Percentiles rank a stretch among this genome's conserved stretches.
phyloP scores from a whole-genome alignment of 1,140 invertebrate species.

The Rhynchophorus ferrugineus region DNA sequence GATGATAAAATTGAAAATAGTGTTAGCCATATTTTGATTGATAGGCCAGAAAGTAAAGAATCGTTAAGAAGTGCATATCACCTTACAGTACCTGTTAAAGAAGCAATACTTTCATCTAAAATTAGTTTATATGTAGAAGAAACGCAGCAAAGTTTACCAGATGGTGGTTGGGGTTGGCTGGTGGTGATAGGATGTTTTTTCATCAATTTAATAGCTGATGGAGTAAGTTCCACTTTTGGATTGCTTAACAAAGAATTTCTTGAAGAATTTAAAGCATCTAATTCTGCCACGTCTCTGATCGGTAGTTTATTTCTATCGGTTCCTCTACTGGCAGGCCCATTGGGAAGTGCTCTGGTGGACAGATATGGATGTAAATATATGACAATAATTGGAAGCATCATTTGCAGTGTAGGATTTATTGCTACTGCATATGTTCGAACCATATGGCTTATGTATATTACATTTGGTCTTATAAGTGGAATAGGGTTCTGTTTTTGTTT shows the following conservation, averaged over 20 bases:
- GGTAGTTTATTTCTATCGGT: constrained; percentile 83
- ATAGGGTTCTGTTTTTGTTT: constrained; percentile 79
- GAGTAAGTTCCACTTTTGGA: constrained; percentile 88
- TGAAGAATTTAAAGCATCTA: constrained; percentile 70
- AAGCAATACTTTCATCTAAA: constrained; percentile 20
- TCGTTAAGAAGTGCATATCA: constrained; percentile 14
- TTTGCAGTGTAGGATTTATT: constrained; percentile 72
- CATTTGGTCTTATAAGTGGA: constrained; percentile 80
- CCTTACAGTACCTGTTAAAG: constrained; percentile 13
- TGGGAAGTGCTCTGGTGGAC: constrained; percentile 80
- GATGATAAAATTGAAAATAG: no score
- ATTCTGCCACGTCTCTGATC: constrained; percentile 80
- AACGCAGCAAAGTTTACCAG: constrained; percentile 50
- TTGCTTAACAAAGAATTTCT: constrained; percentile 81
- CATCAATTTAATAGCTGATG: constrained; percentile 86
- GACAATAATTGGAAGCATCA: constrained; percentile 69
- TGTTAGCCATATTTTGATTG: no score
- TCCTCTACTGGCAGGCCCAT: constrained; percentile 71
- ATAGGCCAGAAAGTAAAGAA: constrained; percentile 1
- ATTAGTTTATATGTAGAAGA: constrained; percentile 18
- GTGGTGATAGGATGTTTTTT: constrained; percentile 77
- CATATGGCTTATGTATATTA: constrained; percentile 71
- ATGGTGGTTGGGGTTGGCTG: constrained; percentile 80
- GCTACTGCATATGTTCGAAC: constrained; percentile 63
- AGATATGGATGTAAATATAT: constrained; percentile 81